A percentile compares a stretch with the other conserved stretches of the same genome.
Evolutionary conservation across 2,888 invertebrate genomes (phyloP).

Genomic region (Stenichneumon culpator): DNA sequence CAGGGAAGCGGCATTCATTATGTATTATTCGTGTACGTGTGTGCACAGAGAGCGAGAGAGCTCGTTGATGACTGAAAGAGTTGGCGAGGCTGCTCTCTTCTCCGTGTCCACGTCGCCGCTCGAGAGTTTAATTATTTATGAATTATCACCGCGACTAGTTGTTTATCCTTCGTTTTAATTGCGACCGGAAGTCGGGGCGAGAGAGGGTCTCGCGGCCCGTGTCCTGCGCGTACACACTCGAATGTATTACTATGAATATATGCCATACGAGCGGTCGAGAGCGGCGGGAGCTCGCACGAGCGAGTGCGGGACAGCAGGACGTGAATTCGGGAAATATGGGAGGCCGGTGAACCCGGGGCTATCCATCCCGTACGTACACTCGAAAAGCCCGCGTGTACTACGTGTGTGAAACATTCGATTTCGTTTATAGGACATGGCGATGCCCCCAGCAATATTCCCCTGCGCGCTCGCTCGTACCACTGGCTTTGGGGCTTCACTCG

Average conservation of each 20-base stretch:
- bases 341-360: conserved; percentile 55
- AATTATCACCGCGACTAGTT: conserved; percentile 68
- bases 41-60: neutral
- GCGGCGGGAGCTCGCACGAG: conserved; percentile 14
- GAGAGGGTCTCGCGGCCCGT: conserved; percentile 28
- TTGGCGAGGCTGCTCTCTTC: conserved; percentile 16
- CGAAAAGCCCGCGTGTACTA: conserved; percentile 31
- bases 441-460: conserved; percentile 56
- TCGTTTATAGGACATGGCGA: conserved; percentile 62
- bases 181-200: conserved; percentile 55
- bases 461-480: conserved; percentile 52
- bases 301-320: conserved; percentile 47
- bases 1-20: conserved; percentile 61
- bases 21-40: conserved; percentile 48
- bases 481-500: conserved; percentile 30
- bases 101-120: conserved; percentile 17
- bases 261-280: conserved; percentile 28
- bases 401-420: conserved; percentile 67
- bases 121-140: conserved; percentile 69
- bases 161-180: conserved; percentile 69
- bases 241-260: conserved; percentile 41
- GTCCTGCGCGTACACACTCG: conserved; percentile 34
- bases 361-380: conserved; percentile 40
- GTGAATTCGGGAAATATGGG: conserved; percentile 65
- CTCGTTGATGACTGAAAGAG: conserved; percentile 61